Evolutionary conservation across 2,113 vertebrate genomes (phyloP).

Genomic region (Axis porcinus): DNA sequence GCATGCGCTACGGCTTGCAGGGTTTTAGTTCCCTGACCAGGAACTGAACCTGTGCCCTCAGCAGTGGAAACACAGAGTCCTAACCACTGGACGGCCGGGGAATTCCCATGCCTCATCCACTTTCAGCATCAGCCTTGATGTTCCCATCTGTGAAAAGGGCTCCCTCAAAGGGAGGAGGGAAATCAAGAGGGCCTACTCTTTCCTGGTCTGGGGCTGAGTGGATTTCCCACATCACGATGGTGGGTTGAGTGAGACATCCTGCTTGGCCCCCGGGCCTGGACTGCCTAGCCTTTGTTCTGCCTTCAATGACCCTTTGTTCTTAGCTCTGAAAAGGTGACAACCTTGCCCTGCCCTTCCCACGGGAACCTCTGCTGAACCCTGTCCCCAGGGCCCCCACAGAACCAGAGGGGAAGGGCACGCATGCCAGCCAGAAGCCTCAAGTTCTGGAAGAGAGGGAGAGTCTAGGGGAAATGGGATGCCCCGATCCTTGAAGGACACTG

Average conservation of each 20-base stretch:
- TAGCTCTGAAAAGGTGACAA: not conserved
- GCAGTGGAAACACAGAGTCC: not conserved
- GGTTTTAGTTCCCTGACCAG: not conserved
- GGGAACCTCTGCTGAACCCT: not conserved
- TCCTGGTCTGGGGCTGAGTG: not conserved
- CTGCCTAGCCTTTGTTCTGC: not conserved
- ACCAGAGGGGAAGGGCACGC: not conserved
- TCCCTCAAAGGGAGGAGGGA: not conserved
- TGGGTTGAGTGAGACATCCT: not conserved
- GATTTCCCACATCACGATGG: accelerated
- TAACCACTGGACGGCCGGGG: not conserved
- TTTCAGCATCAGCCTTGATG: not conserved
- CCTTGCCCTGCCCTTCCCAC: not conserved
- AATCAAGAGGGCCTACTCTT: not conserved
- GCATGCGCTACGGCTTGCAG: not conserved
- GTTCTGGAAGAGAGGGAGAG: not conserved
- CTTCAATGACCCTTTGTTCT: not conserved
- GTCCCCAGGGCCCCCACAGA: not conserved
- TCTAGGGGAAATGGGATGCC: not conserved
- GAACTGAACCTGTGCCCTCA: not conserved
- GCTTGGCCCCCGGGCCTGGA: not conserved
- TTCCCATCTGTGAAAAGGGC: not conserved
- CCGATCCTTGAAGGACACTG: not conserved
- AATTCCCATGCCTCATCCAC: not conserved
- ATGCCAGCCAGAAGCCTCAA: not conserved